Base-by-base conservation (phyloP, 30 jellyfish, hydroid and myxozoan species). In the Haliclystus octoradiatus region DNA sequence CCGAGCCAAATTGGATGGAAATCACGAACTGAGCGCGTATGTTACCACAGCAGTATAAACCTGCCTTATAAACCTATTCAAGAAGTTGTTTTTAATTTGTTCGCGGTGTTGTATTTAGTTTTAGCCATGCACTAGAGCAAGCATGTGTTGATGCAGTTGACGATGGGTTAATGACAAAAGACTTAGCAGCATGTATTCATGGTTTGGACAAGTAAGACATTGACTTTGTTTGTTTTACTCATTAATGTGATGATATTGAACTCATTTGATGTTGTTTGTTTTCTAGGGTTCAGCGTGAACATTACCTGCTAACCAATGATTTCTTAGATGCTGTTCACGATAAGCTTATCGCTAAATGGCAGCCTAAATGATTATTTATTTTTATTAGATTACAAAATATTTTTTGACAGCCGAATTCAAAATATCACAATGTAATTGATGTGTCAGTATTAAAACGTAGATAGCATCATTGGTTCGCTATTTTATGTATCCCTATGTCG, bases 1-100 rank as follows among this genome's bases (percentile, higher is more conserved):
- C 66, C 74, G 99, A 47, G 96, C 99, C 27, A 84, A 92, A 50
- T 66, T 92, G 9, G 99, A 92, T 83, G 99, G 94, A 33, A 92
- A 92, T 68, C 68, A 74, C 31, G 94, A 92, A 49, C 91, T 92
- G 23, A 68, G 75, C n/a, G 63, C 23, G 96, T 91, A 62, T 69
- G 98, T 52, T 9, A 9, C 23, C 50, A 26, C 23, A 7, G 9
- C 32, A 24, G 12, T 27, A 9, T n/a, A n/a, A n/a, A n/a, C n/a
- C n/a, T n/a, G n/a, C n/a, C n/a, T n/a, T n/a, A n/a, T n/a, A n/a
- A n/a, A n/a, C n/a, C n/a, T n/a, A n/a, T n/a, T n/a, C n/a, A n/a
- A n/a, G n/a, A n/a, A n/a, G n/a, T n/a, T n/a, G n/a, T n/a, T n/a
- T n/a, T n/a, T n/a, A n/a, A n/a, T n/a, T n/a, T n/a, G n/a, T n/a